phyloP scores from a whole-genome alignment of 2,113 vertebrate species.

The Sander vitreus region DNA sequence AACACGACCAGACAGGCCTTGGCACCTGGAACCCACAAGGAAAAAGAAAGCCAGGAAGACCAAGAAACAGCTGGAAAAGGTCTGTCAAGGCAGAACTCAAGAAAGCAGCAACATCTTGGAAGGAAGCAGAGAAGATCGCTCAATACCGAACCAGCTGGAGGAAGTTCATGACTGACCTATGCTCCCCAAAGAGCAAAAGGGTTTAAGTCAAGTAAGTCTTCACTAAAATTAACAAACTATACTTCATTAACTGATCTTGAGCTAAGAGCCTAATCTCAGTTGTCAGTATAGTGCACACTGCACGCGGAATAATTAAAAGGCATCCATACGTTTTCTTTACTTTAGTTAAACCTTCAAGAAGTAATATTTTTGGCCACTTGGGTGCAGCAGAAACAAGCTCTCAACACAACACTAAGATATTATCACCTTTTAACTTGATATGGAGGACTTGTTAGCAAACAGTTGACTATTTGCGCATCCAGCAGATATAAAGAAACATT shows the following conservation, averaged over 20 bases:
- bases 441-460: background rate
- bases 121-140: too few species aligned
- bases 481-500: background rate
- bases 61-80: too few species aligned
- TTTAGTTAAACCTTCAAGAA: background rate
- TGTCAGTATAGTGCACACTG: background rate
- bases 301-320: background rate
- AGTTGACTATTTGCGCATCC: background rate
- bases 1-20: too few species aligned
- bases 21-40: too few species aligned
- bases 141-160: too few species aligned
- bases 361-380: background rate
- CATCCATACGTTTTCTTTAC: background rate
- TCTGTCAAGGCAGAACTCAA: too few species aligned
- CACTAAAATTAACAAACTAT: background rate
- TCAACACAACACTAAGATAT: background rate
- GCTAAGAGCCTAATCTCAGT: background rate
- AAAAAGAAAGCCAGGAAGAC: too few species aligned
- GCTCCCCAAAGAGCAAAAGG: background rate
- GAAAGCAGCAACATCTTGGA: too few species aligned
- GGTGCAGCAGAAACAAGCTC: conserved; percentile 21
- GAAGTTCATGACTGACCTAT: too few species aligned
- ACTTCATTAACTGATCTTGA: background rate
- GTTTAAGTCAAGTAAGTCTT: too few species aligned
- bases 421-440: background rate